Evolutionary conservation across 1,140 invertebrate species (phyloP).

Genomic region (Neodiprion lecontei): DNA sequence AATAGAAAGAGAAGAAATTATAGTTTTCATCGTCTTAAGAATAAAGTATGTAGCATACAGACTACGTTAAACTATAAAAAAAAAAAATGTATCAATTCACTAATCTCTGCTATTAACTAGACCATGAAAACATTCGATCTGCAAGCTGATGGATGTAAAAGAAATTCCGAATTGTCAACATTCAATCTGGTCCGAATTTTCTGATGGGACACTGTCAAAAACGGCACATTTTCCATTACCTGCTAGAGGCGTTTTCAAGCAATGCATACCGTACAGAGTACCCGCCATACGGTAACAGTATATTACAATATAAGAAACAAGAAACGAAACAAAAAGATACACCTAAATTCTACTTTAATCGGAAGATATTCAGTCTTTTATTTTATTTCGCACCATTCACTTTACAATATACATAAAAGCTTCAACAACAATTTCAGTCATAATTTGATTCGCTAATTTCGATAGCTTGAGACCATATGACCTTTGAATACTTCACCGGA

Average conservation of each 20-base stretch:
- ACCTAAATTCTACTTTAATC: background rate
- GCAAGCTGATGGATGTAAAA: too few species aligned
- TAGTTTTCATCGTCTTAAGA: background rate
- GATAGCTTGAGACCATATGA: too few species aligned
- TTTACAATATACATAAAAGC: background rate
- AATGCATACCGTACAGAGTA: too few species aligned
- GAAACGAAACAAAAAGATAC: background rate
- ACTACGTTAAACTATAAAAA: background rate
- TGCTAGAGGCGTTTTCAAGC: too few species aligned
- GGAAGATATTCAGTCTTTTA: slow-evolving; percentile 5
- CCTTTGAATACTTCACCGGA: too few species aligned
- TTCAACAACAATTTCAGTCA: background rate
- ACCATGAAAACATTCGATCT: too few species aligned
- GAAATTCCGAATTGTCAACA: too few species aligned
- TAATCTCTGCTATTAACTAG: background rate
- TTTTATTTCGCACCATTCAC: slow-evolving; percentile 1
- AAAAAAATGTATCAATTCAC: background rate
- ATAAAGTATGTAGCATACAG: background rate
- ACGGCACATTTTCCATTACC: too few species aligned
- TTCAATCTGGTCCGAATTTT: too few species aligned
- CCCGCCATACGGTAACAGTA: too few species aligned
- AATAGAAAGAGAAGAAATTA: slow-evolving; percentile 14
- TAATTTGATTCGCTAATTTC: too few species aligned
- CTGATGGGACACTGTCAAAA: too few species aligned
- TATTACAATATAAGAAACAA: background rate